These are phyloP conservation scores for Phylloscopus trochiloides DNA, from an alignment of 2,113 vertebrate species.

Conservation along the genomic window DNA sequence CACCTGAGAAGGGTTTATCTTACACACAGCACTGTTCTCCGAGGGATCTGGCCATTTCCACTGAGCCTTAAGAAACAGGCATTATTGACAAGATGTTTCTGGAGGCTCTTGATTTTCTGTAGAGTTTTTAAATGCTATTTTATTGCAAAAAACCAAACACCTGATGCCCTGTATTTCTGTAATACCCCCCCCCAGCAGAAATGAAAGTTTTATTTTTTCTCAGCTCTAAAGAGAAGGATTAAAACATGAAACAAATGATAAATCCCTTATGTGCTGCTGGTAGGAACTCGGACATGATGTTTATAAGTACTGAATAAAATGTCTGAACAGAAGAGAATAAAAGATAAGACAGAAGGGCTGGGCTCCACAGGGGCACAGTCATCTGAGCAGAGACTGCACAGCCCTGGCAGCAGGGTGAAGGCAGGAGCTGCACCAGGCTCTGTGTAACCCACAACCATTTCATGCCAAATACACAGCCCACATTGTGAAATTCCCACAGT, in stretches of 20 bases:
- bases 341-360: background rate
- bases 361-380: background rate
- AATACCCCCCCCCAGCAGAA: background rate
- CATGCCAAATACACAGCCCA: background rate
- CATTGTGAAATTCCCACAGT: background rate
- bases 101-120: background rate
- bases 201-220: background rate
- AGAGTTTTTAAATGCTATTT: background rate
- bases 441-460: background rate
- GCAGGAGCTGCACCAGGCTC: background rate
- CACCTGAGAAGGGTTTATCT: background rate
- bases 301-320: background rate
- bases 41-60: background rate
- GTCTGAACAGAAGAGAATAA: background rate
- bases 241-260: background rate
- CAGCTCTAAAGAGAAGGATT: background rate
- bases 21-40: background rate
- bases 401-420: background rate
- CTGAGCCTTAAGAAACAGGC: background rate
- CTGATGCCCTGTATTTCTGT: background rate
- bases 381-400: background rate
- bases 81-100: background rate
- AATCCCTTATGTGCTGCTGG: background rate
- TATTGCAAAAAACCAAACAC: background rate
- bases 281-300: background rate